Percentiles rank a stretch among this genome's conserved stretches.
These are phyloP conservation scores for Philypnodon macrostomus DNA, from an alignment of 2,797 vertebrate species.

Conservation along the genomic window DNA sequence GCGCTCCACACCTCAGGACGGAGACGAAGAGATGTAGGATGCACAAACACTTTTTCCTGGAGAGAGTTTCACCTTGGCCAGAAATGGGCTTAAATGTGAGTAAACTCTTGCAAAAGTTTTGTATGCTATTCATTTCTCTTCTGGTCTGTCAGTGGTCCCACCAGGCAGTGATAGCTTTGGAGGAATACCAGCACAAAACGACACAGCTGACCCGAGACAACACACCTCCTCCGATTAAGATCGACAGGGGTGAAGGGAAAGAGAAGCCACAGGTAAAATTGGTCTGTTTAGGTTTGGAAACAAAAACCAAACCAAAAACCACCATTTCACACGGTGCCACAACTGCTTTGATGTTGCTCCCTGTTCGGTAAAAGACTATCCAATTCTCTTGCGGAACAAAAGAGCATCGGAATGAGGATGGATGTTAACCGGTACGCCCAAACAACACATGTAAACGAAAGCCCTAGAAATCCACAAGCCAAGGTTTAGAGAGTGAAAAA, in stretches of 20 bases:
- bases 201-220: slow-evolving; percentile 22
- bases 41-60: slow-evolving; percentile 9
- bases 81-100: not conserved
- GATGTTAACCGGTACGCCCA: slow-evolving; percentile 19
- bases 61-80: no score
- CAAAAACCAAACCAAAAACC: slow-evolving; percentile 7
- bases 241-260: slow-evolving; percentile 1
- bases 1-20: not conserved
- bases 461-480: not conserved
- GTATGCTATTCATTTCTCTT: slow-evolving; percentile 35
- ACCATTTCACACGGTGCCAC: slow-evolving; percentile 25
- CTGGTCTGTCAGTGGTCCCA: slow-evolving; percentile 19
- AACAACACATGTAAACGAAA: slow-evolving; percentile 14
- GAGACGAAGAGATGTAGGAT: no score
- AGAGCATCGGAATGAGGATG: slow-evolving; percentile 13
- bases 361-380: slow-evolving; percentile 13
- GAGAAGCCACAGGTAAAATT: slow-evolving; percentile 20
- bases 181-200: no score
- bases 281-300: slow-evolving; percentile 10
- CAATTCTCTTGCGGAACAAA: slow-evolving; percentile 17
- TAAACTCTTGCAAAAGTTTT: not conserved
- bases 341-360: slow-evolving; percentile 23
- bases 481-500: no score
- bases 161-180: slow-evolving; percentile 6
- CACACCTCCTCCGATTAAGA: slow-evolving; percentile 17